These are phyloP conservation scores for Deroplatys truncata DNA, from an alignment of 2,888 invertebrate genomes.

Conservation along the genomic window DNA sequence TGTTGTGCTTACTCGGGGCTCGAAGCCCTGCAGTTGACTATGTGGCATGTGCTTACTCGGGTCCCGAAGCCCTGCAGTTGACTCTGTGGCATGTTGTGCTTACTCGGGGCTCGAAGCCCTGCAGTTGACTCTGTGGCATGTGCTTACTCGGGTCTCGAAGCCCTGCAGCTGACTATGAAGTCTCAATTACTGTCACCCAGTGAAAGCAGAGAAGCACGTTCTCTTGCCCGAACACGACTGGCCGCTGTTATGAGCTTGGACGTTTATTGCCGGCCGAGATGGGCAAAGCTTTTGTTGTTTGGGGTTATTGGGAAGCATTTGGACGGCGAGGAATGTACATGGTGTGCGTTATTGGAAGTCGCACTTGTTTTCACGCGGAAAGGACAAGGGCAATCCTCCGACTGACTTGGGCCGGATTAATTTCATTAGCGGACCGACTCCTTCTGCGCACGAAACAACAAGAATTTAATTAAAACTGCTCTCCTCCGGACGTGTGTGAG, in stretches of 20 bases:
- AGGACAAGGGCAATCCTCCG: background rate
- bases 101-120: no score
- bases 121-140: no score
- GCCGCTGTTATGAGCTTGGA: background rate
- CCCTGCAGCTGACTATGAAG: no score
- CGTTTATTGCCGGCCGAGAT: background rate
- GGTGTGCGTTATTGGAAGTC: slow-evolving; percentile 1
- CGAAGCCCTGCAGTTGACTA: no score
- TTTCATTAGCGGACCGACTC: background rate
- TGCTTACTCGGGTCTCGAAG: no score
- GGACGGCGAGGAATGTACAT: background rate
- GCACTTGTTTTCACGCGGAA: background rate
- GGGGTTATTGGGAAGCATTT: background rate
- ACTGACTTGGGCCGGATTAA: background rate
- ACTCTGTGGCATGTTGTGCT: no score
- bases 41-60: no score
- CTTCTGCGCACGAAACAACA: background rate
- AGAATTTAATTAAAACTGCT: background rate
- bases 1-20: no score
- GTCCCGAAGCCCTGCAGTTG: no score
- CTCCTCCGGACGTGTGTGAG: background rate
- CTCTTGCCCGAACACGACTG: background rate
- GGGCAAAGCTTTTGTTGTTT: background rate
- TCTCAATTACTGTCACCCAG: background rate
- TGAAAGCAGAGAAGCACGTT: background rate